Percentiles rank a stretch among this genome's conserved stretches.
phyloP scores from a whole-genome alignment of 2,888 invertebrate genomes.

The Tetragonula carbonaria region DNA sequence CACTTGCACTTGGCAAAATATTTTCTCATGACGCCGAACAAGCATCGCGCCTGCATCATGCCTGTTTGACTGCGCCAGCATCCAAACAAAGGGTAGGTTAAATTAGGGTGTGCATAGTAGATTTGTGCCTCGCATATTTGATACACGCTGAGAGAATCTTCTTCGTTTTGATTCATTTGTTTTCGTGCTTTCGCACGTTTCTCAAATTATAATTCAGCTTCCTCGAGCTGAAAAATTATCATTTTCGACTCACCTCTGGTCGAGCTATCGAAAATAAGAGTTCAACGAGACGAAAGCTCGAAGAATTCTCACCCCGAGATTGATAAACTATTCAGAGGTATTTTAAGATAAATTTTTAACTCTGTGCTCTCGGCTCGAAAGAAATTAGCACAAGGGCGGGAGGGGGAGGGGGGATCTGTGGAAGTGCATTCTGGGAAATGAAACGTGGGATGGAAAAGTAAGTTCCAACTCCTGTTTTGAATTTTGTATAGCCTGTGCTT shows the following conservation, averaged over 20 bases:
- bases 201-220: too few species aligned
- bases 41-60: not conserved
- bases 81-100: slow-evolving; percentile 60
- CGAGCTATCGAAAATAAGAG: too few species aligned
- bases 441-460: slow-evolving; percentile 6
- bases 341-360: not conserved
- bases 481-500: slow-evolving; percentile 21
- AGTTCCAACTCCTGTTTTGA: not conserved
- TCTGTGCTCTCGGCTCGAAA: not conserved
- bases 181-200: not conserved
- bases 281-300: too few species aligned
- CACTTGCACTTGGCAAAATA: slow-evolving; percentile 74
- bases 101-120: slow-evolving; percentile 45
- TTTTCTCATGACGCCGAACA: slow-evolving; percentile 60
- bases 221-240: too few species aligned
- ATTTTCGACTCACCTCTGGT: too few species aligned
- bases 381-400: not conserved
- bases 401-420: too few species aligned
- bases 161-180: not conserved
- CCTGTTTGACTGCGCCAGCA: slow-evolving; percentile 41
- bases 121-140: slow-evolving; percentile 47
- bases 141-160: not conserved
- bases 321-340: too few species aligned
- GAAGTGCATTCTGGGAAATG: not conserved
- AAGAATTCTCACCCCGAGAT: too few species aligned